Evolutionary conservation across 2,888 invertebrate species (phyloP).

Genomic region (Drosophila picticornis): DNA sequence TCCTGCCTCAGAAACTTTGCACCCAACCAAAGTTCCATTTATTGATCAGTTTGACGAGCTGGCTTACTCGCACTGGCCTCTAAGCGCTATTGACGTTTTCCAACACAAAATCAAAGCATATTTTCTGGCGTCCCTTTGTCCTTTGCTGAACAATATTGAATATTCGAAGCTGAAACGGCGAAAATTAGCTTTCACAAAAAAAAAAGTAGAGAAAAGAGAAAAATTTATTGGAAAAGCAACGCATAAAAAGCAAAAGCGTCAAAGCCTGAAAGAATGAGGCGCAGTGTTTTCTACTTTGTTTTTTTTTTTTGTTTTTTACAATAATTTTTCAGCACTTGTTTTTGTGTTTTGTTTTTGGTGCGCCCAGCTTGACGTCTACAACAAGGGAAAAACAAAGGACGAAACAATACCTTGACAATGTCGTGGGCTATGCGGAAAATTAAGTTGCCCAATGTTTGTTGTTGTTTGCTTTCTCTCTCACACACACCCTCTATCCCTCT

Average conservation of each 20-base stretch:
- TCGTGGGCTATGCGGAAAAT: conserved; percentile 56
- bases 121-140: conserved; percentile 13
- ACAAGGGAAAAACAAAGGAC: conserved; percentile 33
- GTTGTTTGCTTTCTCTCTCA: conserved; percentile 37
- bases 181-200: conserved; percentile 44
- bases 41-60: conserved; percentile 17
- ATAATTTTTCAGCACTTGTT: conserved; percentile 18
- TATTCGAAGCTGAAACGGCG: conserved; percentile 28
- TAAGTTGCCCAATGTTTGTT: conserved; percentile 61
- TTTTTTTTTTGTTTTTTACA: neutral
- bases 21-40: conserved; percentile 7
- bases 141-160: conserved; percentile 37
- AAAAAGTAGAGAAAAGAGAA: neutral
- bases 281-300: conserved; percentile 4
- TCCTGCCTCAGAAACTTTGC: neutral
- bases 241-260: conserved; percentile 30
- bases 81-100: conserved; percentile 12
- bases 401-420: conserved; percentile 48
- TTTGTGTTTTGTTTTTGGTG: conserved; percentile 10
- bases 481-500: neutral
- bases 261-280: conserved; percentile 18
- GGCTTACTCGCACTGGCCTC: neutral
- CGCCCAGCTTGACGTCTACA: conserved; percentile 32
- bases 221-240: conserved; percentile 27
- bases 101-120: conserved; percentile 35